Evolutionary conservation across 1,140 invertebrate genomes (phyloP).

Genomic region (Rhagoletis pomonella): DNA sequence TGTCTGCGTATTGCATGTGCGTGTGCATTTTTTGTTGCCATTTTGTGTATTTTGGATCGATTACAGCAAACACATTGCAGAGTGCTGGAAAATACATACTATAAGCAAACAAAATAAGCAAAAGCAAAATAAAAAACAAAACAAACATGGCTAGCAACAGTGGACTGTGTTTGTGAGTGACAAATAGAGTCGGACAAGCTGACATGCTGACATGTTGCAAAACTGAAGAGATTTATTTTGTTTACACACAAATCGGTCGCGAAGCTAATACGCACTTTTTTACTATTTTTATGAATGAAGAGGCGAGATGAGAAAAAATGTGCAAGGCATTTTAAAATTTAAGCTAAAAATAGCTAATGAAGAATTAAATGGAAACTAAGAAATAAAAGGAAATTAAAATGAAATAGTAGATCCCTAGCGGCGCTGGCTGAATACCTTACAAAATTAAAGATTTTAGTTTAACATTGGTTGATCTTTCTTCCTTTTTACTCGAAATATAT

Average conservation of each 20-base stretch:
- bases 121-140: background rate
- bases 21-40: background rate
- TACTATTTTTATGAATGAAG: slow-evolving; percentile 19
- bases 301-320: background rate
- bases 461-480: too few species aligned
- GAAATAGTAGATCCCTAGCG: too few species aligned
- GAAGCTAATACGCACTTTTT: background rate
- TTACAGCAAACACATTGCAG: background rate
- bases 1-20: background rate
- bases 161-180: background rate
- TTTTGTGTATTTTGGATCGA: slow-evolving; percentile 28
- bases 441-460: too few species aligned
- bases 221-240: slow-evolving; percentile 26
- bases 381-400: too few species aligned
- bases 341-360: too few species aligned
- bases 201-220: background rate
- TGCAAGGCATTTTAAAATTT: background rate
- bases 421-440: too few species aligned
- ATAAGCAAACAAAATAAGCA: background rate
- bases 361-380: too few species aligned
- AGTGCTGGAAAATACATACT: background rate
- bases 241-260: background rate
- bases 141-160: background rate
- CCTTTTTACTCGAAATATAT: too few species aligned
- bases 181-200: slow-evolving; percentile 24